Conservation (phyloP, 2,888 invertebrate genomes). For the Caenorhabditis japonica region DNA sequence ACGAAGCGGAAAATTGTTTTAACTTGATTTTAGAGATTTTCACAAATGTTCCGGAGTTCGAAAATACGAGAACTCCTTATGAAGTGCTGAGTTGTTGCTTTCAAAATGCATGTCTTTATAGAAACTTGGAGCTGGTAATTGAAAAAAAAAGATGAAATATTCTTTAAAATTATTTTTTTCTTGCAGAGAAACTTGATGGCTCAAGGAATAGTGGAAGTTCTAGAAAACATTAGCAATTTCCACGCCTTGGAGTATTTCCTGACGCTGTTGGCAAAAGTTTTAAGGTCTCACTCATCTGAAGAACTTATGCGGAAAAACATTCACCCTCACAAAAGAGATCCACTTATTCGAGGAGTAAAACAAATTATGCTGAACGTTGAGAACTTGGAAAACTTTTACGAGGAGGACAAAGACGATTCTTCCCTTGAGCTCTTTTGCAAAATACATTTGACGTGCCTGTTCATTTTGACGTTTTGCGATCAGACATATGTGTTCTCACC, state of each 20-base stretch:
- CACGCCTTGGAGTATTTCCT: constrained; percentile 20
- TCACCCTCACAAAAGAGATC: background rate
- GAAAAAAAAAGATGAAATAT: background rate
- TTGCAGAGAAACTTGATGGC: constrained; percentile 28
- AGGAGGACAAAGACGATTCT: background rate
- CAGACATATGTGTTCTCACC: constrained; percentile 5
- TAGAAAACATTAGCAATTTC: constrained; percentile 1
- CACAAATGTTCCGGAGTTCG: constrained; percentile 7
- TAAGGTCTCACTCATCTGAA: constrained; percentile 28
- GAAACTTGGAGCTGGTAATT: constrained; percentile 17
- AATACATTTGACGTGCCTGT: constrained; percentile 14
- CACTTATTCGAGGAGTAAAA: background rate
- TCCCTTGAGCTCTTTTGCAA: constrained; percentile 11
- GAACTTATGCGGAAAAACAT: constrained; percentile 15
- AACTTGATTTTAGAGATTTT: constrained; percentile 1
- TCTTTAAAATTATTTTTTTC: too few relatives aligned
- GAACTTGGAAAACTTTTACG: background rate
- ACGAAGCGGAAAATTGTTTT: constrained; percentile 22
- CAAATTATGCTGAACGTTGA: background rate
- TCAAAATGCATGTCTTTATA: constrained; percentile 26
- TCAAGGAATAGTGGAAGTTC: constrained; percentile 2
- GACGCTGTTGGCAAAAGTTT: constrained; percentile 8
- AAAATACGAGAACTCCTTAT: constrained; percentile 21
- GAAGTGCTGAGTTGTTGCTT: constrained; percentile 16
- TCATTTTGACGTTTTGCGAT: constrained; percentile 19